Percentiles rank a stretch among this genome's conserved stretches.
Evolutionary conservation across 2,797 vertebrate species (phyloP).

Genomic region (Sebastes matsubarae): DNA sequence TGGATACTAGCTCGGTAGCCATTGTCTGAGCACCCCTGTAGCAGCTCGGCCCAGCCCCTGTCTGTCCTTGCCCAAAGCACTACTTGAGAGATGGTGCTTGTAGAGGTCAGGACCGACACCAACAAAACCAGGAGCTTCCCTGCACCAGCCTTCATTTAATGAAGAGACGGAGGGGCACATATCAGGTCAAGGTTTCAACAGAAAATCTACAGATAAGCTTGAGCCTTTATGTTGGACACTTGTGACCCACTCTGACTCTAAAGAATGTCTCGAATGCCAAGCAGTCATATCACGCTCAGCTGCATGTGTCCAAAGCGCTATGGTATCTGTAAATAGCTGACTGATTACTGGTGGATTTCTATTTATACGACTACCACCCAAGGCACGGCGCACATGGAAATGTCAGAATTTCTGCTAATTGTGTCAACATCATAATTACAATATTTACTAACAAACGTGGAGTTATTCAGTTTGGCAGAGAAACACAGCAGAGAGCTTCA

Average conservation of each 20-base stretch:
- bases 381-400: background rate
- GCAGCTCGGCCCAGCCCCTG: background rate
- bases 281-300: background rate
- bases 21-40: background rate
- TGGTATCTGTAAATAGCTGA: background rate
- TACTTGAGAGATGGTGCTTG: background rate
- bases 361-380: conserved; percentile 9
- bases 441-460: conserved; percentile 41
- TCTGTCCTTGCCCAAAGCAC: conserved; percentile 5
- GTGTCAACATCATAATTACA: conserved; percentile 40
- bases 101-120: conserved; percentile 2
- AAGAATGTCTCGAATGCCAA: conserved; percentile 1
- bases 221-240: background rate
- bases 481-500: conserved; percentile 43
- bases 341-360: background rate
- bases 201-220: background rate
- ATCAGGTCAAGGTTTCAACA: conserved; percentile 21
- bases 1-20: background rate
- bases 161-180: conserved; percentile 13
- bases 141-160: conserved; percentile 8
- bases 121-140: background rate
- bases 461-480: conserved; percentile 25
- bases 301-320: background rate
- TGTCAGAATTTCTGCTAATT: conserved; percentile 30
- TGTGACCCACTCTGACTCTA: conserved; percentile 1